Evolutionary conservation across 2,888 invertebrate species (phyloP).

Genomic region (Harpagoxenus sublaevis): DNA sequence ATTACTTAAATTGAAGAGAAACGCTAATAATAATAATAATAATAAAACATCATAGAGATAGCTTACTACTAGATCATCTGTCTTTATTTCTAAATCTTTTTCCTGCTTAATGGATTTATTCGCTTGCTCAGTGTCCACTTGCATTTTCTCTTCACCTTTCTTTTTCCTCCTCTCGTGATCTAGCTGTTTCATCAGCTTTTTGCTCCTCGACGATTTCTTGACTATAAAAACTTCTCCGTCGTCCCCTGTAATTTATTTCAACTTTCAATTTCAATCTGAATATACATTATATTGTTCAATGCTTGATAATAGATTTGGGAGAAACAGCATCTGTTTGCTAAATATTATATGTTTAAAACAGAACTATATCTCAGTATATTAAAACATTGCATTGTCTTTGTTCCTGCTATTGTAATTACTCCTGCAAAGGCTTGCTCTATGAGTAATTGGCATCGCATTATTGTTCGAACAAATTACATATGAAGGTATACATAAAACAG

Average conservation of each 20-base stretch:
- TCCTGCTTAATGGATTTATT: conserved; percentile 86
- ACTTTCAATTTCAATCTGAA: conserved; percentile 12
- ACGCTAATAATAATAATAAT: conserved; percentile 82
- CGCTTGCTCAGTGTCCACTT: conserved; percentile 84
- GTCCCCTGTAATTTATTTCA: conserved; percentile 88
- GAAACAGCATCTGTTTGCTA: conserved; percentile 20
- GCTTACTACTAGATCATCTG: conserved; percentile 90
- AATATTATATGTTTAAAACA: conserved; percentile 16
- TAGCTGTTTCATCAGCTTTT: conserved; percentile 94
- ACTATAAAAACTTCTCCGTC: conserved; percentile 97
- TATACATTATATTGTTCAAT: not conserved
- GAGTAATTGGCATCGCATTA: not conserved
- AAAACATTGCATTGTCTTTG: not conserved
- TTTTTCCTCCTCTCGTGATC: conserved; percentile 92
- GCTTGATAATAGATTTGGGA: conserved; percentile 3
- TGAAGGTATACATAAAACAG: not conserved
- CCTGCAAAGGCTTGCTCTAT: not conserved
- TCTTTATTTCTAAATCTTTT: conserved; percentile 90
- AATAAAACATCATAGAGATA: conserved; percentile 85
- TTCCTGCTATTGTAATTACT: not conserved
- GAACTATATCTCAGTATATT: not conserved
- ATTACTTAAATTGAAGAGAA: conserved; percentile 67
- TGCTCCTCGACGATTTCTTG: conserved; percentile 97
- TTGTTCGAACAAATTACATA: not conserved
- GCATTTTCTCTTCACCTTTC: conserved; percentile 87